Evolutionary conservation across 2,888 invertebrate genomes (phyloP).

Genomic region (Seira sanloemensis): DNA sequence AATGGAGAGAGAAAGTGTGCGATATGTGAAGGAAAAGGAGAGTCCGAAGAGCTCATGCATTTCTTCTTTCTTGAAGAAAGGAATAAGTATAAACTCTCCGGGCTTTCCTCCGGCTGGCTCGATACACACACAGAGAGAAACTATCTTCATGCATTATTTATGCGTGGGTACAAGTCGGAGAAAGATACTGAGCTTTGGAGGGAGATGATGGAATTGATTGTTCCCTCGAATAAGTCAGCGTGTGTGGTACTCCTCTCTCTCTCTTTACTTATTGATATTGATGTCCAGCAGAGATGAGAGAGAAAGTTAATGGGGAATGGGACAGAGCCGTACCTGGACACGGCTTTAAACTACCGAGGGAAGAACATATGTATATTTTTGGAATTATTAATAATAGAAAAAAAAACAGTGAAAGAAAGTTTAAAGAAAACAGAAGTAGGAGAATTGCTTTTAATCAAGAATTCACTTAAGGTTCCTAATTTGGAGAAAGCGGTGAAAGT

Average conservation of each 20-base stretch:
- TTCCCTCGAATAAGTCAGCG: not conserved
- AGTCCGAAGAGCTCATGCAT: no score
- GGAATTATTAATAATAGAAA: no score
- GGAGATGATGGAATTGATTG: constrained; percentile 4
- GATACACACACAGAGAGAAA: no score
- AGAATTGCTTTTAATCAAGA: no score
- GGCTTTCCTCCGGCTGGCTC: constrained; percentile 1
- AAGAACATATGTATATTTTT: no score
- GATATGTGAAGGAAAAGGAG: not conserved
- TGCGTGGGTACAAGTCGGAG: constrained; percentile 1
- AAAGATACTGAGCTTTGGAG: not conserved
- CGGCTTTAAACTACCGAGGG: no score
- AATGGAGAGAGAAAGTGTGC: no score
- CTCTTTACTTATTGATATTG: not conserved
- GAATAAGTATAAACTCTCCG: no score
- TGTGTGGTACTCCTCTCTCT: not conserved
- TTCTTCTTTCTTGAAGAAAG: not conserved
- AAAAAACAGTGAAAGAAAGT: no score
- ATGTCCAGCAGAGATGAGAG: not conserved
- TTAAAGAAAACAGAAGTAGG: no score
- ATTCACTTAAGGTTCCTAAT: no score
- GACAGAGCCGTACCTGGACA: not conserved
- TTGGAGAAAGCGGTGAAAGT: no score
- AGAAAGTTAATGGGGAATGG: not conserved
- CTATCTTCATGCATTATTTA: constrained; percentile 4